phyloP scores from a whole-genome alignment of 1,140 invertebrate species.

The Oscheius sp. region DNA sequence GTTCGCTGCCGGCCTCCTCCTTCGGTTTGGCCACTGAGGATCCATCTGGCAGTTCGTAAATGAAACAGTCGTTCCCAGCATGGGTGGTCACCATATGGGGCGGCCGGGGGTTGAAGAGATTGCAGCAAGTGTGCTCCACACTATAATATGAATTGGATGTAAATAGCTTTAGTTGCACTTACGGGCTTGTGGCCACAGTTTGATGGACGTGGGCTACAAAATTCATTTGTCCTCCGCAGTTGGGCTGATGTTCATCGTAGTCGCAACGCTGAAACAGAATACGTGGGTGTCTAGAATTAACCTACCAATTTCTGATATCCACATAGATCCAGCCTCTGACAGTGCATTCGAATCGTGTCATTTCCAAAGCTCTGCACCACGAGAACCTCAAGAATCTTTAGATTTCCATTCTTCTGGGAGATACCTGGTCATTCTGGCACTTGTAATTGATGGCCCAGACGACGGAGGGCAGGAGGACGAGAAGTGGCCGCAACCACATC shows the following conservation, averaged over 20 bases:
- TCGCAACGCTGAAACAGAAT: constrained; percentile 50
- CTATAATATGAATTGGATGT: constrained; percentile 39
- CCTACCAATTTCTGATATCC: constrained; percentile 54
- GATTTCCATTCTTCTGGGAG: background rate
- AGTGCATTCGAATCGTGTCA: constrained; percentile 61
- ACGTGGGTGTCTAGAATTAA: constrained; percentile 5
- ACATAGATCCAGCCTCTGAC: constrained; percentile 56
- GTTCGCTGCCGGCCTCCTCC: constrained; percentile 5
- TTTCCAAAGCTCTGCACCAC: constrained; percentile 60
- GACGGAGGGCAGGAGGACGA: constrained; percentile 5
- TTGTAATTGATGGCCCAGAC: constrained; percentile 24
- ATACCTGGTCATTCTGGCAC: constrained; percentile 33
- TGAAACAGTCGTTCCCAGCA: constrained; percentile 59
- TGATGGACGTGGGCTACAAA: constrained; percentile 60
- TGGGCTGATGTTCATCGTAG: constrained; percentile 53
- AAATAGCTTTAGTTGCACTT: constrained; percentile 34
- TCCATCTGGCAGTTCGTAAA: constrained; percentile 58
- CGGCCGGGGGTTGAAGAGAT: constrained; percentile 38
- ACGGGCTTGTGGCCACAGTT: constrained; percentile 50
- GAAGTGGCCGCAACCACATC: constrained; percentile 26
- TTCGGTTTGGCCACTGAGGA: constrained; percentile 18
- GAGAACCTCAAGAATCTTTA: constrained; percentile 40
- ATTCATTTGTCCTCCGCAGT: constrained; percentile 56
- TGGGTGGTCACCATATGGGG: constrained; percentile 41
- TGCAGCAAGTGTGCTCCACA: constrained; percentile 54